Conservation (phyloP, 2,797 vertebrate species). For the Vireo griseus region DNA sequence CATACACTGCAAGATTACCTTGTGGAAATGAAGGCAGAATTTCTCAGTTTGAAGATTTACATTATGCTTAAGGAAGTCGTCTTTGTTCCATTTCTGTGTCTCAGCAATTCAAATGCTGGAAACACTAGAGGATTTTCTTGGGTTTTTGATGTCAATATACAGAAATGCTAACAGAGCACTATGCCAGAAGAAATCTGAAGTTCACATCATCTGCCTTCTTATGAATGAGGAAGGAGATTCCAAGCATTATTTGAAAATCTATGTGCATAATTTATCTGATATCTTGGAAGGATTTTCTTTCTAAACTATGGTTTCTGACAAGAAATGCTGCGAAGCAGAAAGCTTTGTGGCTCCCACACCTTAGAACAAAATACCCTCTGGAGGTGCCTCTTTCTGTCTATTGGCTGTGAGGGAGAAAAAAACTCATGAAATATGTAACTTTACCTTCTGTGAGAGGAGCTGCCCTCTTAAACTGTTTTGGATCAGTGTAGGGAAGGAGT, state of each 20-base stretch:
- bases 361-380: background rate
- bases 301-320: background rate
- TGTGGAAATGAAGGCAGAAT: background rate
- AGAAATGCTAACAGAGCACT: background rate
- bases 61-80: background rate
- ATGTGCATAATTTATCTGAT: background rate
- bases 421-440: background rate
- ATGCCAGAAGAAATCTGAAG: background rate
- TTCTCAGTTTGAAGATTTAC: background rate
- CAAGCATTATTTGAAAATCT: background rate
- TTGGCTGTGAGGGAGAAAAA: background rate
- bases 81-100: background rate
- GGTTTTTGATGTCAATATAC: background rate
- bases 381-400: background rate
- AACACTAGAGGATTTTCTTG: background rate
- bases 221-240: background rate
- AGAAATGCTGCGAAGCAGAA: background rate
- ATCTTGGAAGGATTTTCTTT: background rate
- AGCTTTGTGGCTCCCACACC: background rate
- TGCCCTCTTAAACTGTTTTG: background rate
- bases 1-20: background rate
- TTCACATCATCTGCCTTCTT: background rate
- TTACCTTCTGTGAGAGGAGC: background rate
- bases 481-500: background rate
- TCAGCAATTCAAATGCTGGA: background rate